Conservation (phyloP, 2,888 invertebrate genomes). For the Atrina japonica region DNA sequence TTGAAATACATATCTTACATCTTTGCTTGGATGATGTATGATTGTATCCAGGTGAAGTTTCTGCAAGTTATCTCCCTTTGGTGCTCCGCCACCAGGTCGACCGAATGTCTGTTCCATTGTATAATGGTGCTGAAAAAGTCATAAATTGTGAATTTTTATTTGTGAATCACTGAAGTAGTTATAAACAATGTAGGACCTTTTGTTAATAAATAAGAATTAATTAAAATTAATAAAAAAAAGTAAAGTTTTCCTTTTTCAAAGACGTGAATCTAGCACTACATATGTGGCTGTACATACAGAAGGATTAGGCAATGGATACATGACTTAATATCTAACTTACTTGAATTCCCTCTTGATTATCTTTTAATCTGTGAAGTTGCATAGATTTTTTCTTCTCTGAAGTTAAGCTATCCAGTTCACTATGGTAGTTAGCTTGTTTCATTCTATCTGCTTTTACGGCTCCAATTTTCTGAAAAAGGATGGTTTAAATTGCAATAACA, state of each 20-base stretch:
- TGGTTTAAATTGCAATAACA: too few relatives aligned
- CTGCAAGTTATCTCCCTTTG: slow-evolving; percentile 27
- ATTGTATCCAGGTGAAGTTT: slow-evolving; percentile 30
- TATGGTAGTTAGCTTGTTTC: slow-evolving; percentile 26
- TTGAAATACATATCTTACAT: slow-evolving; percentile 41
- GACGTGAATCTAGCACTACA: too few relatives aligned
- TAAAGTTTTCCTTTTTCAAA: too few relatives aligned
- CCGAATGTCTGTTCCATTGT: slow-evolving; percentile 39
- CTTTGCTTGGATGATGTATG: slow-evolving; percentile 30
- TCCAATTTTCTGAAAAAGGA: slow-evolving; percentile 35
- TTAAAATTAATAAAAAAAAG: too few relatives aligned
- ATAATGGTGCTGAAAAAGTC: slow-evolving; percentile 30
- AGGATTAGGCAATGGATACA: too few relatives aligned
- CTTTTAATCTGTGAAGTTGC: slow-evolving; percentile 26
- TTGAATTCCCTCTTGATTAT: slow-evolving; percentile 31
- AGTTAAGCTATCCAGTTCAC: slow-evolving; percentile 1
- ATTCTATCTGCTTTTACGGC: slow-evolving; percentile 11
- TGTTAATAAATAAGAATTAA: too few relatives aligned
- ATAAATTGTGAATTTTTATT: not conserved
- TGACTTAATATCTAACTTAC: slow-evolving; percentile 4
- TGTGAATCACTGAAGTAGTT: not conserved
- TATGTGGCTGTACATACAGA: too few relatives aligned
- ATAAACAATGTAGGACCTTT: not conserved
- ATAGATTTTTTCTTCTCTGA: slow-evolving; percentile 16
- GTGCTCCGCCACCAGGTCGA: slow-evolving; percentile 39